phyloP scores from a whole-genome alignment of 1,140 invertebrate genomes.

The Cardiocondyla obscurior region DNA sequence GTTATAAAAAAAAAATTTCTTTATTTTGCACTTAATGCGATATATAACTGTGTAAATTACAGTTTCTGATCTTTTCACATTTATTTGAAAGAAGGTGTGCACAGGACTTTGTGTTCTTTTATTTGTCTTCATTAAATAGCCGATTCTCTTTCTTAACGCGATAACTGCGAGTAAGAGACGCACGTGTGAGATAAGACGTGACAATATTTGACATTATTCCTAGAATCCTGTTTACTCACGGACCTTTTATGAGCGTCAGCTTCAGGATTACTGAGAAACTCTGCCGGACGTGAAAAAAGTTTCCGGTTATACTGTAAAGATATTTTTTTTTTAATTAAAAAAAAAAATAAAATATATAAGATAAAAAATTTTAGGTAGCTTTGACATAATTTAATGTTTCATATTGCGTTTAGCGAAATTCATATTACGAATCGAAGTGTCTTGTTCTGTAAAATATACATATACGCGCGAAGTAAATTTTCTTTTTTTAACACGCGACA shows the following conservation, averaged over 20 bases:
- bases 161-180: slow-evolving; percentile 39
- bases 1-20: slow-evolving; percentile 48
- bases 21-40: slow-evolving; percentile 57
- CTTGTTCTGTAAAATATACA: neutral
- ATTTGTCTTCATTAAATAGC: slow-evolving; percentile 53
- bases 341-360: neutral
- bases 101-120: slow-evolving; percentile 10
- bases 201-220: slow-evolving; percentile 66
- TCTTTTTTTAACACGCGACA: neutral
- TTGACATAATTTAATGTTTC: no score
- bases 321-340: no score
- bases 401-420: no score
- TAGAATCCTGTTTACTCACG: slow-evolving; percentile 20
- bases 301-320: neutral
- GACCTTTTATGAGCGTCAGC: slow-evolving; percentile 29
- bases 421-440: neutral
- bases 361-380: neutral
- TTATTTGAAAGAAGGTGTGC: neutral
- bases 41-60: slow-evolving; percentile 29
- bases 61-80: slow-evolving; percentile 28
- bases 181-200: slow-evolving; percentile 60
- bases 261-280: slow-evolving; percentile 51
- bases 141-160: slow-evolving; percentile 49
- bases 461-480: neutral
- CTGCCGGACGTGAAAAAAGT: slow-evolving; percentile 48